Base-by-base conservation (phyloP, 2,797 vertebrate species). In the Mormyrops boulengeri region DNA sequence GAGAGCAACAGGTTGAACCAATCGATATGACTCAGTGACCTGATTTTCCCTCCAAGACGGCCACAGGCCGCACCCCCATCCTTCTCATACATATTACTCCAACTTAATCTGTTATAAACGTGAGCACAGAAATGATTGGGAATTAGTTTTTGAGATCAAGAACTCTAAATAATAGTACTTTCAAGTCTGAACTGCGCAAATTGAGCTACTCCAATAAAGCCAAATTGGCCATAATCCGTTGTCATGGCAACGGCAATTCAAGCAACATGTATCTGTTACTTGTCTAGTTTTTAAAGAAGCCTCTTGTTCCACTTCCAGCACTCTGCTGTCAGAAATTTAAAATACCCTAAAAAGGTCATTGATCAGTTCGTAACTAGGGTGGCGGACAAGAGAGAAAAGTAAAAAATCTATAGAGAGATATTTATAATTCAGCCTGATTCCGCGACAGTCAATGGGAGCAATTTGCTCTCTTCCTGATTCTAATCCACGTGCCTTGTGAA, bases 391-490 rank as follows among this genome's bases (percentile, higher is more conserved):
- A 14, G 9, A 44, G 77, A 60, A 26, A 38, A 84, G 41, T 47
- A 47, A 9, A 80, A 89, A 62, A 89, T 82, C 44, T 55, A 85
- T 60, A 49, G 14, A 82, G 5, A 44, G 55, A 19, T 47, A 60
- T 85, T 49, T 60, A 62, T 49, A 49, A 57, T 84, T 84, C 88
- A 60, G 50, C 47, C 14, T 30, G 49, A 89, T 77, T 84, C 41
- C 22, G 1, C 4, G 41, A 34, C 80, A 60, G 60, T 49, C 55
- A 89, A 84, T 89, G 73, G 30, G 6, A 44, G 52, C 88, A 66
- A 85, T 89, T 62, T 89, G 52, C 41, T 85, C 88, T 66, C 77
- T 49, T 60, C 53, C 88, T 62, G 22, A 85, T 41, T 60, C 88
- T 62, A 66, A 89, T 26, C 80, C 44, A 62, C 44, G 44, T 50